Evolutionary conservation across 2,113 vertebrate genomes (phyloP).

Genomic region (Crotalus tigris): DNA sequence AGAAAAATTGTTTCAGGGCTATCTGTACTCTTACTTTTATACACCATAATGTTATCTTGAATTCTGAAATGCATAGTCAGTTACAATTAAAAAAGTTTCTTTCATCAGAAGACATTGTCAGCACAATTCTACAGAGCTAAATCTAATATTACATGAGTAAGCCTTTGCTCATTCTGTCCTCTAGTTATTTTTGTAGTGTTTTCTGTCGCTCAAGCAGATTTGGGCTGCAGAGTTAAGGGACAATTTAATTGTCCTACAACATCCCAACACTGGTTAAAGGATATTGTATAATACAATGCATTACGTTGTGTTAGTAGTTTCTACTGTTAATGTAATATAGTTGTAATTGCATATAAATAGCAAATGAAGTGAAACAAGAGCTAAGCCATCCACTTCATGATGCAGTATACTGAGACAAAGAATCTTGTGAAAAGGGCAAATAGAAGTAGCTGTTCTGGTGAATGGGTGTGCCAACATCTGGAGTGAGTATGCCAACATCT

Average conservation of each 20-base stretch:
- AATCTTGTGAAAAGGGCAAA: background rate
- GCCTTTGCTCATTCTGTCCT: background rate
- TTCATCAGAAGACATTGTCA: background rate
- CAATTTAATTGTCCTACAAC: background rate
- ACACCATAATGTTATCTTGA: background rate
- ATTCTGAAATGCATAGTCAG: background rate
- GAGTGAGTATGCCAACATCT: background rate
- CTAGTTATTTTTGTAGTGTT: background rate
- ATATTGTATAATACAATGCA: background rate
- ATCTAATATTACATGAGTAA: background rate
- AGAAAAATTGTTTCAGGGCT: background rate
- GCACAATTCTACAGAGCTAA: background rate
- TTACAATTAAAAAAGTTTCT: background rate
- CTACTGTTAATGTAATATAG: background rate
- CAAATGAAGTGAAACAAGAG: background rate
- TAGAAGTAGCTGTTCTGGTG: background rate
- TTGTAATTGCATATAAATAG: background rate
- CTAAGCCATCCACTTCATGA: background rate
- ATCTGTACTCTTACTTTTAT: background rate
- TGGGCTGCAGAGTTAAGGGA: background rate
- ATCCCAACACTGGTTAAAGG: background rate
- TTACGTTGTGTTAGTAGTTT: background rate
- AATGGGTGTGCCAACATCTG: background rate
- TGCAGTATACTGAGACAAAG: background rate
- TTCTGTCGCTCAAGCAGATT: background rate